Evolutionary conservation across 2,113 vertebrate species (phyloP).

Genomic region (Nannospalax galili): DNA sequence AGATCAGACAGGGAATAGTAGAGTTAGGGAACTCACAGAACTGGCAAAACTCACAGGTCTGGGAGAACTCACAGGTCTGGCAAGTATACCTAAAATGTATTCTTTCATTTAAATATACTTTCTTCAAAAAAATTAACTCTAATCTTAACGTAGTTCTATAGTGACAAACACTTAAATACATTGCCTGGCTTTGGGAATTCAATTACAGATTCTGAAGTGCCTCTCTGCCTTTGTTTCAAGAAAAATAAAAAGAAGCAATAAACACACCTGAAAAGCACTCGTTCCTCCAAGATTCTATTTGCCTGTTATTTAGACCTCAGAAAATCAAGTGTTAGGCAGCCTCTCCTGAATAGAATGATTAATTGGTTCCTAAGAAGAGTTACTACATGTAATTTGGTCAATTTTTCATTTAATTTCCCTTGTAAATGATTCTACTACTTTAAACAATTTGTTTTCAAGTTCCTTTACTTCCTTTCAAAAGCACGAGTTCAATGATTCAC

Average conservation of each 20-base stretch:
- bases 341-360: not conserved
- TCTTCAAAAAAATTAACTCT: not conserved
- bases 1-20: too few relatives aligned
- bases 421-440: not conserved
- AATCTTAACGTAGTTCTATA: not conserved
- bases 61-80: too few relatives aligned
- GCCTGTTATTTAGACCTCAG: conserved; percentile 14
- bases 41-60: too few relatives aligned
- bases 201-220: not conserved
- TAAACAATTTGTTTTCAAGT: not conserved
- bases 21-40: too few relatives aligned
- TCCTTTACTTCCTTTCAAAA: not conserved
- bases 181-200: conserved; percentile 41
- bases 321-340: not conserved
- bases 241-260: not conserved
- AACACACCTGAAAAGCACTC: not conserved
- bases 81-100: too few relatives aligned
- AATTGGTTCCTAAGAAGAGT: conserved; percentile 29
- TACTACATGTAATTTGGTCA: not conserved
- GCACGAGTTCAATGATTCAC: rapidly evolving
- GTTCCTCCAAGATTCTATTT: conserved; percentile 4
- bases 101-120: not conserved
- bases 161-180: not conserved
- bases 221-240: not conserved
- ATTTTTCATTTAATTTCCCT: conserved; percentile 43